Evolutionary conservation across 2,888 invertebrate genomes (phyloP), one percentile per base, ranked within the genome.

Genomic region (Sceliomorpha sp.): DNA sequence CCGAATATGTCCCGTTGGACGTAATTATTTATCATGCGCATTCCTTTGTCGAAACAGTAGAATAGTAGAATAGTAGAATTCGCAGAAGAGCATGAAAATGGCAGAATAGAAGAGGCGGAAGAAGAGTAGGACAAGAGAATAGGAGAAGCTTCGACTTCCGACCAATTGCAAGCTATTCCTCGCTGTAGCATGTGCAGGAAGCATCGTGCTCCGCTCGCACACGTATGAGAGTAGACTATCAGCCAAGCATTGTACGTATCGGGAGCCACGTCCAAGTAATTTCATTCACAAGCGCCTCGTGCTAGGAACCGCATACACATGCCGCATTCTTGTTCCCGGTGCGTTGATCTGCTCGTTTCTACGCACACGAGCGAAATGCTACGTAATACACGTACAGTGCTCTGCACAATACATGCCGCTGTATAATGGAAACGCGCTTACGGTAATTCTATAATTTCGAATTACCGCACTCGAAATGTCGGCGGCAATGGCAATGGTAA

Each of bases 351-450:
- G 44, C 42, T 24, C 14, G 24, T 24, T 3, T 24, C 24, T 24
- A 24, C 24, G 24, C 24, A 24, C 7, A 24, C 24, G 7, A 24
- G 24, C 3, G 3, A 24, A 5, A 24, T 24, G 7, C 24, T 24
- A 7, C 7, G 24, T 24, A 7, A 24, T 24, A 24, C 24, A 24
- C 24, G 7, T 42, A 24, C 12, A 15, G n/a, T n/a, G n/a, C n/a
- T n/a, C n/a, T 8, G 9, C 15, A 24, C 13, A 63, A 67, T 51
- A 68, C 27, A 9, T 26, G 13, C 1, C 26, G n/a, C 70, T 74
- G 70, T 73, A 74, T 75, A 76, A 77, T 76, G 76, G 75, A 72
- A 76, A 69, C 55, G 67, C 51, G 69, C 72, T 71, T 74, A 62
- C 70, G 63, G 69, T 68, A 72, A 74, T 77, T 74, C 71, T 71